Percentiles rank a stretch among this genome's conserved stretches.
Evolutionary conservation across 2,797 vertebrate genomes (phyloP).

Genomic region (Aplochiton taeniatus): DNA sequence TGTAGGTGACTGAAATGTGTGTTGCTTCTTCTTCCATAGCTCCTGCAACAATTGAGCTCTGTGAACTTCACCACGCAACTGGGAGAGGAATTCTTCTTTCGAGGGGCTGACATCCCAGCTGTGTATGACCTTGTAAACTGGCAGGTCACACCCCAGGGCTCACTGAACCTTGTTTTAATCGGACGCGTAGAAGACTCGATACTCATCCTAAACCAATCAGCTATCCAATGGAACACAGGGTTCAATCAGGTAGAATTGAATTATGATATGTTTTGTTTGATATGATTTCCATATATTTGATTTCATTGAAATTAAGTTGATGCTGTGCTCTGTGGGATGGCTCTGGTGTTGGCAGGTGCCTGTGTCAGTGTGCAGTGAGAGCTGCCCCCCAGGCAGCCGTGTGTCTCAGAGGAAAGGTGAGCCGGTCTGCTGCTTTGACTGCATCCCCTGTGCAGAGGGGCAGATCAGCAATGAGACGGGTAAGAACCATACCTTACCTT

Average conservation of each 20-base stretch:
- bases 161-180: constrained; percentile 53
- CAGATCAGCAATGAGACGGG: constrained; percentile 53
- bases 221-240: constrained; percentile 70
- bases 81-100: constrained; percentile 70
- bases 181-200: constrained; percentile 69
- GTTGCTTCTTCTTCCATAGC: constrained; percentile 40
- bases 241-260: constrained; percentile 44
- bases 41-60: constrained; percentile 60
- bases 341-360: constrained; percentile 51
- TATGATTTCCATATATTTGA: background rate
- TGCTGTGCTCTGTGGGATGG: background rate
- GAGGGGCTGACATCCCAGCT: constrained; percentile 62
- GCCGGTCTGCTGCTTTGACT: constrained; percentile 61
- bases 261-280: background rate
- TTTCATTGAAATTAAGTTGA: background rate
- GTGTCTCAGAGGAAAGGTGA: constrained; percentile 50
- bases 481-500: background rate
- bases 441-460: constrained; percentile 54
- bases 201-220: constrained; percentile 65
- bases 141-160: constrained; percentile 59
- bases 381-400: constrained; percentile 52
- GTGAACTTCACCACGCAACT: constrained; percentile 72
- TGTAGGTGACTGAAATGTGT: no score
- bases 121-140: constrained; percentile 80
- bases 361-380: constrained; percentile 45